These are phyloP conservation scores for Gordius sp. DNA, from an alignment of 2,888 invertebrate genomes.

Conservation along the genomic window DNA sequence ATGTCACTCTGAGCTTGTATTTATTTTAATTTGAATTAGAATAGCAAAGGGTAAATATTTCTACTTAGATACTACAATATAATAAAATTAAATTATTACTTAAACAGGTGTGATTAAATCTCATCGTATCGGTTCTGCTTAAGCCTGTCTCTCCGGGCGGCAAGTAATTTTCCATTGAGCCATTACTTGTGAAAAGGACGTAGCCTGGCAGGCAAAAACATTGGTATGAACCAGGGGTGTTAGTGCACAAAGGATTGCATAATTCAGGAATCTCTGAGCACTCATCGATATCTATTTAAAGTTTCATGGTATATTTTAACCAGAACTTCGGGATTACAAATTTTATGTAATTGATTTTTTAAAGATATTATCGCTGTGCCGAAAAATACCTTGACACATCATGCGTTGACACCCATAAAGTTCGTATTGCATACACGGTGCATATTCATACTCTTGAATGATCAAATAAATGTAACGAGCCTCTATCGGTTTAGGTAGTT, in stretches of 20 bases:
- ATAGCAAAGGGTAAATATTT: too few relatives aligned
- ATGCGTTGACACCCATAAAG: conserved; percentile 23
- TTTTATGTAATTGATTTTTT: too few relatives aligned
- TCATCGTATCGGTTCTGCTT: conserved; percentile 58
- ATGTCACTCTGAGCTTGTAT: too few relatives aligned
- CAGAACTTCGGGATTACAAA: too few relatives aligned
- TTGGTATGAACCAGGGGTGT: conserved; percentile 43
- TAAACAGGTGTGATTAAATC: conserved; percentile 74
- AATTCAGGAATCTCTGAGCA: conserved; percentile 25
- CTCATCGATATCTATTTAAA: conserved; percentile 25
- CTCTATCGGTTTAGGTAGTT: conserved; percentile 21
- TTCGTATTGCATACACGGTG: conserved; percentile 23
- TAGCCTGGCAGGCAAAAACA: conserved; percentile 72
- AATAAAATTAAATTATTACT: conserved; percentile 31
- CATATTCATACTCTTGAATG: conserved; percentile 21
- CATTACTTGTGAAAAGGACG: conserved; percentile 55
- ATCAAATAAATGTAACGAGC: conserved; percentile 21
- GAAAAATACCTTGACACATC: too few relatives aligned
- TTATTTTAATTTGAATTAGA: too few relatives aligned
- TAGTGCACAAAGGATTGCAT: conserved; percentile 26
- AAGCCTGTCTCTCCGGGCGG: conserved; percentile 56
- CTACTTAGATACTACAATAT: too few relatives aligned
- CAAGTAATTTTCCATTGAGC: conserved; percentile 58
- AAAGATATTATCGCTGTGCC: too few relatives aligned
- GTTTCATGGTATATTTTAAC: too few relatives aligned